Percentiles rank a stretch among this genome's conserved stretches.
Conservation (phyloP, 2,888 invertebrate species). For the Prosopocoilus inquinatus region DNA sequence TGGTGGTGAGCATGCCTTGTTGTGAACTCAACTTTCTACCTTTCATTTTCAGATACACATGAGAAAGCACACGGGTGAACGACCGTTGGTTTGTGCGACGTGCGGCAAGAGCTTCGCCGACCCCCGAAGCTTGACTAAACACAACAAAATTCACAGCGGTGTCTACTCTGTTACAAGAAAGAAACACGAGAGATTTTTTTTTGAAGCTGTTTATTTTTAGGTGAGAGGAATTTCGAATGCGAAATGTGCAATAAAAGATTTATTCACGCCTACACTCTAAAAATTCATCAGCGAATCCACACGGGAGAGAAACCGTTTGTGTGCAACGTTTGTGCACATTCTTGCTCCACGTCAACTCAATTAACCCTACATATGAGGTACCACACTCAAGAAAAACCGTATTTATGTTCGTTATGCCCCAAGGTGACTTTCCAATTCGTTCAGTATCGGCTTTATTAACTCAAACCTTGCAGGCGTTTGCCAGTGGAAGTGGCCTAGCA, state of each 20-base stretch:
- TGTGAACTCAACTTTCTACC: neutral
- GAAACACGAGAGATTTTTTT: neutral
- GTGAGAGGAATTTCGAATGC: conserved; percentile 34
- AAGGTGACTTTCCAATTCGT: conserved; percentile 23
- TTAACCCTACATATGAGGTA: conserved; percentile 34
- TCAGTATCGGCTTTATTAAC: neutral
- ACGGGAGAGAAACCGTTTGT: conserved; percentile 37
- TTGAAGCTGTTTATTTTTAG: conserved; percentile 27
- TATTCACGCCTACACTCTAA: conserved; percentile 35
- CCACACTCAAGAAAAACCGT: conserved; percentile 37
- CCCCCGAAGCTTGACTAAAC: conserved; percentile 34
- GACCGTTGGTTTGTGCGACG: conserved; percentile 31
- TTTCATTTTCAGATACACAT: conserved; percentile 31
- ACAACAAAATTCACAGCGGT: conserved; percentile 38
- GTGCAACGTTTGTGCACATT: conserved; percentile 35
- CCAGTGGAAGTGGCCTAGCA: conserved; percentile 32
- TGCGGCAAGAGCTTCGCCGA: conserved; percentile 37
- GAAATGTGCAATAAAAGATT: conserved; percentile 35
- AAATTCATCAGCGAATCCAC: conserved; percentile 34
- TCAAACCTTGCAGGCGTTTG: conserved; percentile 28
- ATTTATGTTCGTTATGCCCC: conserved; percentile 34
- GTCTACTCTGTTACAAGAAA: conserved; percentile 1
- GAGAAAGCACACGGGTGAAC: conserved; percentile 34
- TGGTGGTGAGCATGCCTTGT: conserved; percentile 25
- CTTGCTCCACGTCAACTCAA: conserved; percentile 36